These are phyloP conservation scores for Nasonovia ribisnigri DNA, from an alignment of 2,888 invertebrate genomes.

Conservation along the genomic window DNA sequence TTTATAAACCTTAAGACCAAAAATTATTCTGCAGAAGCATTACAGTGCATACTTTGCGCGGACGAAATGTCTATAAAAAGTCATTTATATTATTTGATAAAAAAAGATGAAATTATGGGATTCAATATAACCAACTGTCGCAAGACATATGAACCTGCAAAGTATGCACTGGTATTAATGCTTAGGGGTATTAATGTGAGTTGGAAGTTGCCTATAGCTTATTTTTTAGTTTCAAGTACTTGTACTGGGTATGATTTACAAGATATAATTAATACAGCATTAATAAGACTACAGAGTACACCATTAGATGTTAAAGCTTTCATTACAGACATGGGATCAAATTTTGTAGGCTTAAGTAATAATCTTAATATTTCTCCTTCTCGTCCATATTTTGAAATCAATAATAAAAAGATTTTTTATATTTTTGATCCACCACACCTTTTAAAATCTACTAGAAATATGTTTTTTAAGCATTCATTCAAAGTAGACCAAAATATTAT, in stretches of 20 bases:
- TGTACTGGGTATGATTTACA: constrained; percentile 7
- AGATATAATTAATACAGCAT: not conserved
- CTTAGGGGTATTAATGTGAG: constrained; percentile 15
- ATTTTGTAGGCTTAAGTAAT: constrained; percentile 14
- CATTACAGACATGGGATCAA: constrained; percentile 16
- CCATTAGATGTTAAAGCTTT: not conserved
- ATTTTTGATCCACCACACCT: not conserved
- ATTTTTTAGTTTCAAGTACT: not conserved
- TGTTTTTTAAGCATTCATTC: not conserved
- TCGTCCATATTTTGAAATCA: constrained; percentile 26
- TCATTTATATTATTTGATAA: constrained; percentile 23
- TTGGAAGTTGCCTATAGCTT: constrained; percentile 33
- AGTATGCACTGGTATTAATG: constrained; percentile 32
- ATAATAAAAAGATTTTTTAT: constrained; percentile 23
- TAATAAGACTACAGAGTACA: constrained; percentile 9
- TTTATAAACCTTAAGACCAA: constrained; percentile 5
- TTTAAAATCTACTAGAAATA: constrained; percentile 7
- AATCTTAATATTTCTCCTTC: not conserved
- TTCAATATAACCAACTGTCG: not conserved
- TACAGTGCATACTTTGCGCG: no score
- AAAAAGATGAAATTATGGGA: constrained; percentile 10
- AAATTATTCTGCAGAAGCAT: constrained; percentile 5
- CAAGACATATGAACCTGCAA: constrained; percentile 30
- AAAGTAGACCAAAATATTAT: constrained; percentile 2
- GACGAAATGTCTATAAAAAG: constrained; percentile 21